Evolutionary conservation across 2,888 invertebrate genomes (phyloP), one percentile per base, ranked within the genome.

Genomic region (Macaria liturata): DNA sequence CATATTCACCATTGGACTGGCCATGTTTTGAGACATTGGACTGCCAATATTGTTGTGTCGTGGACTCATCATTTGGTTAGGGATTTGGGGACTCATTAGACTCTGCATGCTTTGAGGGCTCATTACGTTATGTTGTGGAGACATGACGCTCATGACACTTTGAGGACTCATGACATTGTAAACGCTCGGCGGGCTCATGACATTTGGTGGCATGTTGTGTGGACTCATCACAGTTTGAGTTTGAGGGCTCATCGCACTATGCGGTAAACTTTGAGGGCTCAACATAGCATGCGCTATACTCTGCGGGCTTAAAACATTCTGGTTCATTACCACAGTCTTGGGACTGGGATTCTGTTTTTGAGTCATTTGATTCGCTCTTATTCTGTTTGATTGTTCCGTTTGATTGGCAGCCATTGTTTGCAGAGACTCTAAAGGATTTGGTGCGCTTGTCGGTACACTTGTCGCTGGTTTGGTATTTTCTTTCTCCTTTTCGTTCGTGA

Each of bases 171-270:
- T 89, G 0, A 85, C 88, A 44, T 88, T 90, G 57, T 91, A 68
- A 9, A 63, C 60, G 30, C 64, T 68, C 32, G 68, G 66, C 31
- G 67, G 68, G 32, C 90, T 91, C 90, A 90, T 89, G 1, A 84
- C 87, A 56, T 87, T 91, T 62, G 88, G 91, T 3, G 91, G 90
- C 50, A 68, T 65, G 39, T 66, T 54, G 42, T 90, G 91, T 1
- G 92, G 92, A 55, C 92, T 92, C 88, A 92, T 89, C 0, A 91
- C 84, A 54, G 70, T 90, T 66, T 87, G 90, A 30, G 91, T 90
- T 66, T 87, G 90, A 30, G 91, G 91, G 60, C 91, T 91, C 90
- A 91, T 88, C 5, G 88, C 84, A 64, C 88, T 90, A 49, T 88
- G 91, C 47, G 90, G 88, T 40, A 89, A 76, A 57, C 90, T 91